phyloP scores from a whole-genome alignment of 2,797 vertebrate genomes.

The Pristis pectinata region DNA sequence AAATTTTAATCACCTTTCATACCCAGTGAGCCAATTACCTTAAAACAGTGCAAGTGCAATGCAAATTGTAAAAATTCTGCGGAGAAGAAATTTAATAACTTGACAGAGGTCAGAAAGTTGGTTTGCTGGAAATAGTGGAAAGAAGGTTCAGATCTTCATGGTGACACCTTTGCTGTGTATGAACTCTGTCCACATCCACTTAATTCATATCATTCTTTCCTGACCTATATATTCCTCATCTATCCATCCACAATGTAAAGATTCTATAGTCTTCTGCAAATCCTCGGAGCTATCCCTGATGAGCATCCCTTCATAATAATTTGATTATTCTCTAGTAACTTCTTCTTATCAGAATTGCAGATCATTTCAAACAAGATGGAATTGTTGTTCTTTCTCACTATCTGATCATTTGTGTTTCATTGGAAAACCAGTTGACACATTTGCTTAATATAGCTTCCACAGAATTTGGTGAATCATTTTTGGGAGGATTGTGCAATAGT shows the following conservation, averaged over 20 bases:
- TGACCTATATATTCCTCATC: not conserved
- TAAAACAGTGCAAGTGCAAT: not conserved
- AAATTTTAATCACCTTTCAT: not conserved
- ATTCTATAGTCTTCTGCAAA: not conserved
- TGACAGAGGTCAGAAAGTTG: not conserved
- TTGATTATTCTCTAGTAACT: too few relatives aligned
- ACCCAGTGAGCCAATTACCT: not conserved
- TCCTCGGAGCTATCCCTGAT: not conserved
- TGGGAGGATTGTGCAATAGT: not conserved
- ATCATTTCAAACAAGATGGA: not conserved
- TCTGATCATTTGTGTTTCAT: not conserved
- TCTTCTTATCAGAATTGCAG: not conserved
- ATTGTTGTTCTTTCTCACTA: not conserved
- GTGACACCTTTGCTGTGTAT: not conserved
- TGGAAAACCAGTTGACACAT: not conserved
- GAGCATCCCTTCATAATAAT: not conserved
- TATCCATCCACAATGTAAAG: not conserved
- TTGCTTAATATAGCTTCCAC: not conserved
- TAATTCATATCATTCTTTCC: not conserved
- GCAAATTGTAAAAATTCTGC: not conserved
- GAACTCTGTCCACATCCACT: not conserved
- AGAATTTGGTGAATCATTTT: not conserved
- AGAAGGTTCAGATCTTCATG: not conserved
- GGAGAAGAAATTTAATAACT: not conserved
- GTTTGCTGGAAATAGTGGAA: not conserved